A percentile compares a stretch with the other conserved stretches of the same genome.
phyloP scores from a whole-genome alignment of 1,140 invertebrate genomes.

The Dermatophagoides farinae region DNA sequence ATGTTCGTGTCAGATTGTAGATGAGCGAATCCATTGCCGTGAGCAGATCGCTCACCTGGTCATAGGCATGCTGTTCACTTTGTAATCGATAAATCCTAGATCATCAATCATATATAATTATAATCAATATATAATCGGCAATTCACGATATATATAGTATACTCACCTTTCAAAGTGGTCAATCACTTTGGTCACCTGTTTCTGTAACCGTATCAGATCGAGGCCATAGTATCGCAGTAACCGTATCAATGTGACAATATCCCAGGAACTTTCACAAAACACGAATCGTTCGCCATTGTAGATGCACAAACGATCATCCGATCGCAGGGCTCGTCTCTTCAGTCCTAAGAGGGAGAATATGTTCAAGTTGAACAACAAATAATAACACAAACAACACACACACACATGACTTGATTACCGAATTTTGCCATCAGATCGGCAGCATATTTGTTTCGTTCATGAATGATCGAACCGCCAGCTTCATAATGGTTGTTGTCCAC shows the following conservation, averaged over 20 bases:
- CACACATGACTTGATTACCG: neutral
- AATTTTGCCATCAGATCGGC: slow-evolving; percentile 2
- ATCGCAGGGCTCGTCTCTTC: too few relatives aligned
- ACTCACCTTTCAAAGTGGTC: slow-evolving; percentile 27
- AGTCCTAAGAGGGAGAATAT: too few relatives aligned
- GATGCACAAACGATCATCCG: slow-evolving; percentile 24
- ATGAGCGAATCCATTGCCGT: slow-evolving; percentile 32
- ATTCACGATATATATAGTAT: slow-evolving; percentile 10
- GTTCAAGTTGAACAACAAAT: neutral
- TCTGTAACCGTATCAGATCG: slow-evolving; percentile 28
- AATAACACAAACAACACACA: neutral
- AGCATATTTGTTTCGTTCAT: slow-evolving; percentile 31
- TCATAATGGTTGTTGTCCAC: slow-evolving; percentile 34
- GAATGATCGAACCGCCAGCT: slow-evolving; percentile 38
- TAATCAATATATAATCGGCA: neutral
- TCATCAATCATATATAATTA: slow-evolving; percentile 11
- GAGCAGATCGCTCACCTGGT: slow-evolving; percentile 32
- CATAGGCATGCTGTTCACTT: slow-evolving; percentile 28
- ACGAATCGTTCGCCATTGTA: slow-evolving; percentile 35
- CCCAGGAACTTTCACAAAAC: slow-evolving; percentile 31
- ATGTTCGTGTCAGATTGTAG: slow-evolving; percentile 28
- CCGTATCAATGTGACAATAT: slow-evolving; percentile 27
- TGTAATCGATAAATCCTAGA: slow-evolving; percentile 37
- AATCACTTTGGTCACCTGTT: slow-evolving; percentile 26
- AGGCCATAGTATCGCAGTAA: slow-evolving; percentile 37